Evolutionary conservation across 2,113 vertebrate species (phyloP).

Genomic region (Phalacrocorax brasilianus): DNA sequence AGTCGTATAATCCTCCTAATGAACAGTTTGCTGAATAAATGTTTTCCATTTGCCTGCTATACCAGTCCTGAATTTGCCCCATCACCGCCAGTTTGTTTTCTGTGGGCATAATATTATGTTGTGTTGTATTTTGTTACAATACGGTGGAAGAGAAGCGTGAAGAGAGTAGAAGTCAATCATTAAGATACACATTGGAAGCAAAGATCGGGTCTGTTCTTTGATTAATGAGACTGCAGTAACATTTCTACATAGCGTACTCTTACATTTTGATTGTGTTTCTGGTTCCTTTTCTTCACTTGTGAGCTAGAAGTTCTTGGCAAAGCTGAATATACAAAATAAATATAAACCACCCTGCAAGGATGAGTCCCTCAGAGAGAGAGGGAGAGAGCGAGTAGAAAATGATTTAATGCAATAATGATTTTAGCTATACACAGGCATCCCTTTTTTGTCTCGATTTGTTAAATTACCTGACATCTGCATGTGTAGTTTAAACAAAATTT

Average conservation of each 20-base stretch:
- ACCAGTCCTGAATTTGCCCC: neutral
- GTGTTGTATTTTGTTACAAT: neutral
- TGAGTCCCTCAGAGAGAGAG: neutral
- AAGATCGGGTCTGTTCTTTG: neutral
- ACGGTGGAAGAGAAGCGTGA: neutral
- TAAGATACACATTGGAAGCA: neutral
- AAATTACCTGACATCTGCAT: constrained; percentile 76
- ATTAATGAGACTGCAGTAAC: neutral
- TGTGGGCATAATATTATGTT: neutral
- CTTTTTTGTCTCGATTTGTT: constrained; percentile 73
- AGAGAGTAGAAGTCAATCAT: neutral
- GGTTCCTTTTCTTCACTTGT: neutral
- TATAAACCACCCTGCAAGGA: constrained; percentile 19
- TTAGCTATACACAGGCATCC: constrained; percentile 64
- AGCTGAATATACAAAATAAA: constrained; percentile 33
- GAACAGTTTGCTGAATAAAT: neutral
- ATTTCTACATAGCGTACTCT: neutral
- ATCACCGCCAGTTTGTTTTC: neutral
- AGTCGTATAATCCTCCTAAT: neutral
- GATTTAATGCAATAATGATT: constrained; percentile 74
- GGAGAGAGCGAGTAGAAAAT: constrained; percentile 39
- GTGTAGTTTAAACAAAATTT: constrained; percentile 79
- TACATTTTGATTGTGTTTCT: neutral
- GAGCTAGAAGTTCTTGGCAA: constrained; percentile 45
- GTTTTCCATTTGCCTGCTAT: neutral